Conservation (phyloP, 2,113 vertebrate genomes). For the Guaruba guarouba region DNA sequence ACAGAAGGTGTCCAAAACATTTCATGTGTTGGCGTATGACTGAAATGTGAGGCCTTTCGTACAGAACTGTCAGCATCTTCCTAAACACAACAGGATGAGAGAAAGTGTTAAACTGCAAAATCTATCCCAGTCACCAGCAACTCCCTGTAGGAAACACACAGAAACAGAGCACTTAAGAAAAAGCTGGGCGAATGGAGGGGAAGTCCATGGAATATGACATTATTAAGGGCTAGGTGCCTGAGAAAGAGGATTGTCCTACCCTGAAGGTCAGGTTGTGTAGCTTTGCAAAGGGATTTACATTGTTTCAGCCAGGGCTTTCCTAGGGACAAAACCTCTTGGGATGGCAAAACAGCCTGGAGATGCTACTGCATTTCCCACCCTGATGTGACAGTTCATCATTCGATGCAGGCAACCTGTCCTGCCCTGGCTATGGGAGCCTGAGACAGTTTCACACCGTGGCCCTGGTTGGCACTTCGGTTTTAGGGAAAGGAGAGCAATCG, state of each 20-base stretch:
- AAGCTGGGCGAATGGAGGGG: background rate
- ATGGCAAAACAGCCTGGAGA: background rate
- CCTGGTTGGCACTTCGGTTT: background rate
- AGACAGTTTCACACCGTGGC: background rate
- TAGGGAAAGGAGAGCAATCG: background rate
- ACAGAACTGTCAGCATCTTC: background rate
- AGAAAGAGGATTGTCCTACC: background rate
- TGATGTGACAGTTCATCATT: background rate
- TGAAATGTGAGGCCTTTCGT: background rate
- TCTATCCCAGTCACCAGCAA: background rate
- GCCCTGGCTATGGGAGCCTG: background rate
- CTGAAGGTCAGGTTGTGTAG: background rate
- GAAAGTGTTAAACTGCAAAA: background rate
- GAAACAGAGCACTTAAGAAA: background rate
- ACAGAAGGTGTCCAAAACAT: background rate
- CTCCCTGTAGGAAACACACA: background rate
- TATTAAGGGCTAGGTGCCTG: background rate
- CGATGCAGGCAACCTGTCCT: background rate
- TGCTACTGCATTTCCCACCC: background rate
- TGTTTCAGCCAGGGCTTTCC: background rate
- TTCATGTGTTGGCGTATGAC: background rate
- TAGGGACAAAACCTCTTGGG: background rate
- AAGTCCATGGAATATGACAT: background rate
- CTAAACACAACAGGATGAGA: background rate
- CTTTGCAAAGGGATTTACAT: accelerated